phyloP scores from a whole-genome alignment of 35 echinoderm and acorn worm genomes.

The Heliocidaris tuberculata region DNA sequence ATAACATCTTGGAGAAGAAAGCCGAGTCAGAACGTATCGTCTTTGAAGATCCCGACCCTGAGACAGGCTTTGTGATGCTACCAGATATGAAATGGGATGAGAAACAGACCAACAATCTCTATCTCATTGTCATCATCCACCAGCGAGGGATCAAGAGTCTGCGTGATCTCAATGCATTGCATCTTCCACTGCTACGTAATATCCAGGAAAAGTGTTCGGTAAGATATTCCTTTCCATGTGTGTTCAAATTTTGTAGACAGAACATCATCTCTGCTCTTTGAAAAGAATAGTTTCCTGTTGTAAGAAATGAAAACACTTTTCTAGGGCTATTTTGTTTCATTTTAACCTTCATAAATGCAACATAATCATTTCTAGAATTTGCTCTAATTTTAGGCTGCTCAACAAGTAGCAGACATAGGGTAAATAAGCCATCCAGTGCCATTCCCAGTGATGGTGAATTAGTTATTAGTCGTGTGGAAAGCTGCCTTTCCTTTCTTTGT shows the following conservation, averaged over 20 bases:
- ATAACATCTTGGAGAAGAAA: slow-evolving; percentile 94
- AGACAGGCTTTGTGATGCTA: slow-evolving; percentile 82
- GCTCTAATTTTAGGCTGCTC: too few species aligned
- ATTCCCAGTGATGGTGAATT: too few species aligned
- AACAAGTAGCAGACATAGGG: too few species aligned
- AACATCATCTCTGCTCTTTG: too few species aligned
- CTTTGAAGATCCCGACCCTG: slow-evolving; percentile 82
- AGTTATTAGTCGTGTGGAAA: too few species aligned
- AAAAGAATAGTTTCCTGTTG: too few species aligned
- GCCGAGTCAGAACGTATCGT: slow-evolving; percentile 86
- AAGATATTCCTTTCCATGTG: not conserved
- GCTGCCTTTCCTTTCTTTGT: too few species aligned
- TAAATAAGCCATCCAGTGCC: too few species aligned
- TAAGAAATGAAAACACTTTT: too few species aligned
- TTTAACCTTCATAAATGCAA: too few species aligned
- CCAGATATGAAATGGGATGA: slow-evolving; percentile 99
- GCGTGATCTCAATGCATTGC: slow-evolving; percentile 69
- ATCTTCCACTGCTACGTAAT: slow-evolving; percentile 85
- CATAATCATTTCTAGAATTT: too few species aligned
- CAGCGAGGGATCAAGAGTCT: slow-evolving; percentile 72
- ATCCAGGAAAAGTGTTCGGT: slow-evolving; percentile 88
- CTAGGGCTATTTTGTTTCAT: too few species aligned
- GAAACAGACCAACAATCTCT: slow-evolving; percentile 66
- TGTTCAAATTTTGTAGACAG: not conserved
- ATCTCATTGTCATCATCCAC: slow-evolving; percentile 85